Evolutionary conservation across 2,888 invertebrate species (phyloP).

Genomic region (Colletes collaris): DNA sequence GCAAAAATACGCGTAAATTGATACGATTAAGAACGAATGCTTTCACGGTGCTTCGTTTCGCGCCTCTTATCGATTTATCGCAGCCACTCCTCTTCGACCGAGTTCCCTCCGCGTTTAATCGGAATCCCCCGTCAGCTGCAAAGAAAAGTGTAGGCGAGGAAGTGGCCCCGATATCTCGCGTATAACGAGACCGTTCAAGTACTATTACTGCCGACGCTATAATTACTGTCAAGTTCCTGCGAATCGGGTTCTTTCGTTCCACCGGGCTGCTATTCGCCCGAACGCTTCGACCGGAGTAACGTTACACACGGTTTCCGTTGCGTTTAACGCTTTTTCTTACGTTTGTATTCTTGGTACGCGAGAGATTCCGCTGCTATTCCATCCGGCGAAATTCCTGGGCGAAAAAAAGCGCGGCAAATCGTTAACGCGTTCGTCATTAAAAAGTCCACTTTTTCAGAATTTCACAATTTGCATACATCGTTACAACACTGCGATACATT

Average conservation of each 20-base stretch:
- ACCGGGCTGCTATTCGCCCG: no score
- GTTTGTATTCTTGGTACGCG: no score
- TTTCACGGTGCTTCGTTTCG: constrained; percentile 17
- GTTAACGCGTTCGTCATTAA: no score
- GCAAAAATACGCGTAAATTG: no score
- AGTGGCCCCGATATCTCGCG: constrained; percentile 10
- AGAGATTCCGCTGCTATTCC: no score
- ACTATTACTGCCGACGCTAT: constrained; percentile 13
- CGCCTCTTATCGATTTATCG: constrained; percentile 44
- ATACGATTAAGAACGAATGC: no score
- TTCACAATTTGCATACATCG: no score
- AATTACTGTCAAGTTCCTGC: constrained; percentile 1
- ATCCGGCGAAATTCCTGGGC: no score
- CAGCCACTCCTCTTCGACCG: constrained; percentile 14
- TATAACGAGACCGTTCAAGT: constrained; percentile 8
- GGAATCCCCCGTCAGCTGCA: not conserved
- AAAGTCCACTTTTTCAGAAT: no score
- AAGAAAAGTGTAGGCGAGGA: constrained; percentile 23
- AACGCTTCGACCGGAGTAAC: no score
- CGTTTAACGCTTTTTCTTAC: not conserved
- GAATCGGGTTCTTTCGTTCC: not conserved
- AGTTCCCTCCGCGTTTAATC: not conserved
- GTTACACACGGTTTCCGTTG: not conserved
- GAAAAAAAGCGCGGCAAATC: no score
- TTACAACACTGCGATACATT: no score